Base-by-base conservation (phyloP, 2,888 invertebrate species). In the Perdita meconis region DNA sequence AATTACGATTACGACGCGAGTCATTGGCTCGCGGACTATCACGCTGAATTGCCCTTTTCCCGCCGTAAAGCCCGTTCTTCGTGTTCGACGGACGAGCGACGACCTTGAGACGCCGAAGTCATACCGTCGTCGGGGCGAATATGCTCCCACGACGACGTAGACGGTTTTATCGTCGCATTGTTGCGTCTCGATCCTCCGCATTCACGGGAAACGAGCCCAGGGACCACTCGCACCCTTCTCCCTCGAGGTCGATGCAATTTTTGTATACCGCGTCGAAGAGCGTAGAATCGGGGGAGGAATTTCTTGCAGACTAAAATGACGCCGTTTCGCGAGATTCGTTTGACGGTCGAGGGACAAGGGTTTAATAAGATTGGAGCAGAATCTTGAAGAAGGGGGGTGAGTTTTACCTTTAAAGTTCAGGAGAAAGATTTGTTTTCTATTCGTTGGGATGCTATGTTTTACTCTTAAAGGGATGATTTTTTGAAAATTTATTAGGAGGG, bases 81-180 rank as follows among this genome's bases (percentile, higher is more conserved):
- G 24, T 42, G 44, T 53, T 44, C 64, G 72, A 59, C 53, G 34
- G 38, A 55, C 65, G 65, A 42, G 0, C 30, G 65, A 22, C 65
- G 65, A 72, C 75, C 75, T 75, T 75, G 38, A n/a, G 50, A 8
- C 40, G 3, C 40, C 38, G 34, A 24, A 22, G 70, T 56, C 64
- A 26, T 22, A 26, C 44, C 47, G 44, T 36, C 60, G 36, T 24
- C 42, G 16, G 36, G 44, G 53, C 69, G 53, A 63, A 55, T 50
- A 67, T 47, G 42, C 63, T 55, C 68, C 63, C 51, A 22, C 63
- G 61, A 38, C 40, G 22, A 47, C 53, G 53, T 8, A 12, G 51
- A 60, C 61, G 64, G 47, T 74, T 76, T 76, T 61, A 76, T 73
- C 34, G 47, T 10, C 65, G n/a, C 26, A 50, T 73, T 66, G 73